A percentile compares a stretch with the other conserved stretches of the same genome.
phyloP scores from a whole-genome alignment of 2,888 invertebrate genomes.

The Phalangium opilio region DNA sequence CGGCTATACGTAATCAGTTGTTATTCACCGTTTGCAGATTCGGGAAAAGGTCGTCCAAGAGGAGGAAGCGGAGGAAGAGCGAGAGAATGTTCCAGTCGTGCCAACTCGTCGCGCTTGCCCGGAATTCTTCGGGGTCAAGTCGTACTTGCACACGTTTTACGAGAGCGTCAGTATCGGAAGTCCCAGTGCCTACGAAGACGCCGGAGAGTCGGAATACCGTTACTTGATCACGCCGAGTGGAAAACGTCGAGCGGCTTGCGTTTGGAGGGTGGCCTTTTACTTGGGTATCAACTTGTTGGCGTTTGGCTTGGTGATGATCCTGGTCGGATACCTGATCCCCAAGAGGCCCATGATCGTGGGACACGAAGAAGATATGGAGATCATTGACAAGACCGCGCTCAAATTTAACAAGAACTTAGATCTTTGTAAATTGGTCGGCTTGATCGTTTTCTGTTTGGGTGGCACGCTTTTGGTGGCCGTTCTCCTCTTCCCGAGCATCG shows the following conservation, averaged over 20 bases:
- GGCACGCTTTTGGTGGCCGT: slow-evolving; percentile 34
- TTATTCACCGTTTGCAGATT: no score
- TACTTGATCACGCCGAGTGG: slow-evolving; percentile 24
- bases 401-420: slow-evolving; percentile 35
- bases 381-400: slow-evolving; percentile 32
- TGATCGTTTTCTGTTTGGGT: slow-evolving; percentile 36
- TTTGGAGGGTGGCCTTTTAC: slow-evolving; percentile 34
- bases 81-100: neutral
- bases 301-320: slow-evolving; percentile 34
- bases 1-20: no score
- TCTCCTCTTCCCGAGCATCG: slow-evolving; percentile 35
- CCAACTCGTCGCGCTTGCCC: slow-evolving; percentile 18
- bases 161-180: slow-evolving; percentile 25
- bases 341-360: slow-evolving; percentile 29
- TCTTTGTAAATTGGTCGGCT: slow-evolving; percentile 34
- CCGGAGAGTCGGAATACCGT: slow-evolving; percentile 22
- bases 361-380: slow-evolving; percentile 27
- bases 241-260: slow-evolving; percentile 23
- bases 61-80: neutral
- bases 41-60: neutral
- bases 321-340: slow-evolving; percentile 36
- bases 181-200: slow-evolving; percentile 26
- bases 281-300: slow-evolving; percentile 33
- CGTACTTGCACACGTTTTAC: slow-evolving; percentile 37
- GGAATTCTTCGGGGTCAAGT: slow-evolving; percentile 35